Percentiles rank a stretch among this genome's conserved stretches.
Evolutionary conservation across 2,888 invertebrate species (phyloP).

Genomic region (Sericinus montela): DNA sequence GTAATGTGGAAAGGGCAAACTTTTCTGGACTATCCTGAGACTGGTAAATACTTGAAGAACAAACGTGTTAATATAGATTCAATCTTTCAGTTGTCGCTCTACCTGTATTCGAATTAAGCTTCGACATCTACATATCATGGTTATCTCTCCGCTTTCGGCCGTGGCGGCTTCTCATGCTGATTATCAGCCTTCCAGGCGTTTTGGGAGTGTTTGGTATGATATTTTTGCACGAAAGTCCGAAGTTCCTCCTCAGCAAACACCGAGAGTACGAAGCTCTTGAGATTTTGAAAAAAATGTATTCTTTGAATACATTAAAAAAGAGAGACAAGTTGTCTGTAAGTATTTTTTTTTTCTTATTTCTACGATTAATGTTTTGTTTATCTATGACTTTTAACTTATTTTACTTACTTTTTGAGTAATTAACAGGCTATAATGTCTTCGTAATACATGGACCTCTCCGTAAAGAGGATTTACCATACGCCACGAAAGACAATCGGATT

Average conservation of each 20-base stretch:
- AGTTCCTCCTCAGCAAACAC: constrained; percentile 83
- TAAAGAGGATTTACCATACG: too few species aligned
- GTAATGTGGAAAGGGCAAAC: too few species aligned
- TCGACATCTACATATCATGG: constrained; percentile 51
- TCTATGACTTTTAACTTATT: too few species aligned
- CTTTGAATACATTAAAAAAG: constrained; percentile 33
- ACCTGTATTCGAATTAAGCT: constrained; percentile 43
- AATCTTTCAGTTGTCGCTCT: constrained; percentile 45
- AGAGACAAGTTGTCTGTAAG: constrained; percentile 42
- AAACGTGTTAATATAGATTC: too few species aligned
- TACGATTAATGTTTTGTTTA: too few species aligned
- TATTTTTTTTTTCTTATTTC: constrained; percentile 20
- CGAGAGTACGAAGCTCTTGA: constrained; percentile 75
- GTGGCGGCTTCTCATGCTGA: constrained; percentile 85
- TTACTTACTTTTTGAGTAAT: too few species aligned
- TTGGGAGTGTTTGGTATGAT: constrained; percentile 76
- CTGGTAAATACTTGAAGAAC: too few species aligned
- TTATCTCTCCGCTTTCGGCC: constrained; percentile 80
- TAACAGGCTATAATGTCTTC: too few species aligned
- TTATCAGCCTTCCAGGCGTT: constrained; percentile 81
- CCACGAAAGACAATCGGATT: too few species aligned
- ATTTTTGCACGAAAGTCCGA: constrained; percentile 86
- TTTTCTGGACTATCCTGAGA: too few species aligned
- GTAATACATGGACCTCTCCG: too few species aligned
- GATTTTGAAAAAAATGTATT: constrained; percentile 42